These are phyloP conservation scores for Globodera ellingtonae DNA, from an alignment of 1,140 invertebrate species.

Conservation along the genomic window DNA sequence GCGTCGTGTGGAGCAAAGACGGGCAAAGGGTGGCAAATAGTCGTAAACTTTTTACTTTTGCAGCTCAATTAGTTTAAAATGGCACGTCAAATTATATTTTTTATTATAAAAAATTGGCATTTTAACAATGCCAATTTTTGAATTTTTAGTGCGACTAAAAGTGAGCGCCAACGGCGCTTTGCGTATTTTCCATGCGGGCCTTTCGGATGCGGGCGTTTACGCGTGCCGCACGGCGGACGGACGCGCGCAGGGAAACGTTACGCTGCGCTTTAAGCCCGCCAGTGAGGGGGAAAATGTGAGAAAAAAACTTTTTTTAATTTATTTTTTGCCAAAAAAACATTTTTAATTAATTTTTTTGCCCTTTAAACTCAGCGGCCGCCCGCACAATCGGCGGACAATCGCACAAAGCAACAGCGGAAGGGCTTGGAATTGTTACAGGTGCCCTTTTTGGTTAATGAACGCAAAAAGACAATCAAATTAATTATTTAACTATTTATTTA, in stretches of 20 bases:
- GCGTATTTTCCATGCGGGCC: constrained; percentile 60
- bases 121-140: background rate
- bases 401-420: constrained; percentile 1
- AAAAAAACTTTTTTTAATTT: background rate
- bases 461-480: no score
- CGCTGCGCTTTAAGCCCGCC: constrained; percentile 52
- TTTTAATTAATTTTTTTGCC: no score
- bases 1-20: constrained; percentile 61
- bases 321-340: background rate
- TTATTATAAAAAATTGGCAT: constrained; percentile 22
- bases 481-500: no score
- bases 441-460: no score
- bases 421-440: constrained; percentile 23
- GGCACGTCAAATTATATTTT: background rate
- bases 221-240: constrained; percentile 57
- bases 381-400: background rate
- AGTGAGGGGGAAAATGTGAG: constrained; percentile 15
- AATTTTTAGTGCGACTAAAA: constrained; percentile 62
- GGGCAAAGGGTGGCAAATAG: constrained; percentile 55
- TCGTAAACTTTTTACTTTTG: constrained; percentile 35
- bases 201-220: constrained; percentile 62
- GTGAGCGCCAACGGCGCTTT: constrained; percentile 62
- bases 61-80: constrained; percentile 6
- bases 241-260: constrained; percentile 59
- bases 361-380: no score